phyloP scores from a whole-genome alignment of 2,113 vertebrate genomes.

The Phylloscopus trochilus region DNA sequence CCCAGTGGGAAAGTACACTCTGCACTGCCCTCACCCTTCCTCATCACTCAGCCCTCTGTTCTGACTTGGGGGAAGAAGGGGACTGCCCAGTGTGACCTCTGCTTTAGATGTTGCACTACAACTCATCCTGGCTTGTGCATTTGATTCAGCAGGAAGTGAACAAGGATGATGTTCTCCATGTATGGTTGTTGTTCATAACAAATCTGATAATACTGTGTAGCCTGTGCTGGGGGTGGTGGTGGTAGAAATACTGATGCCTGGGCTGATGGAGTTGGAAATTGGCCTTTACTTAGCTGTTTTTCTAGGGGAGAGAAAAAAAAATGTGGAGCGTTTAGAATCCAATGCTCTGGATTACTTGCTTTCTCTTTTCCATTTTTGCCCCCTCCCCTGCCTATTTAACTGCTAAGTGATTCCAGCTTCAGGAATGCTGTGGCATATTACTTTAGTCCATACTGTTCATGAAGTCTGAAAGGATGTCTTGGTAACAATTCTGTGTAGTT shows the following conservation, averaged over 20 bases:
- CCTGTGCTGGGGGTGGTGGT: too few relatives aligned
- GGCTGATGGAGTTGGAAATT: neutral
- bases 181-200: neutral
- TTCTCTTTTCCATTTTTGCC: neutral
- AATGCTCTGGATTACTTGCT: neutral
- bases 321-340: neutral
- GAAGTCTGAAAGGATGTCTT: neutral
- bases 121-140: neutral
- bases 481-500: neutral
- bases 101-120: neutral
- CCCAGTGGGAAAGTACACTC: neutral
- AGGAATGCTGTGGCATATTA: neutral
- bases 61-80: neutral
- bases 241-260: neutral
- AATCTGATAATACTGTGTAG: neutral
- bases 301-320: rapidly evolving
- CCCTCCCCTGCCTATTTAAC: neutral
- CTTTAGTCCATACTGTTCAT: neutral
- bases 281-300: neutral
- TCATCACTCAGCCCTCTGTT: neutral
- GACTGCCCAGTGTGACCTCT: neutral
- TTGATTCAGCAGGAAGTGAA: neutral
- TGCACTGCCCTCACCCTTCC: neutral
- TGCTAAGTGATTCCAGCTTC: neutral
- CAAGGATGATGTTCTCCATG: neutral